Evolutionary conservation across 92 coral and sea anemone genomes (phyloP).

Genomic region (Hydrozoanthus gracilis): DNA sequence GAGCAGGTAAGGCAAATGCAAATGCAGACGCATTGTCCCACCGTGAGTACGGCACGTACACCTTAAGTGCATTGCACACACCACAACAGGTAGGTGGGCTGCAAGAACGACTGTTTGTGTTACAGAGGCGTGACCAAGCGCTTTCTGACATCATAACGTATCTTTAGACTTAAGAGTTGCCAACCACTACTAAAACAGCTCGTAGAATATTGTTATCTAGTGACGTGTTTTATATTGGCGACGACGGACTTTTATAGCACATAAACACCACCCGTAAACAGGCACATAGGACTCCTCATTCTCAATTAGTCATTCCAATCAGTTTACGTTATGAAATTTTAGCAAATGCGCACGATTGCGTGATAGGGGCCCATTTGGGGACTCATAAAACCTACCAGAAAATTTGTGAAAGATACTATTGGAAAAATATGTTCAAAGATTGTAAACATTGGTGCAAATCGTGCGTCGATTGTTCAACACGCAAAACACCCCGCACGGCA

Average conservation of each 20-base stretch:
- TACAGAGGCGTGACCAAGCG: slow-evolving; percentile 55
- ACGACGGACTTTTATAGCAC: slow-evolving; percentile 6
- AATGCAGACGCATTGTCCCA: slow-evolving; percentile 46
- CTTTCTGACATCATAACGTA: slow-evolving; percentile 42
- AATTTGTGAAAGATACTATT: slow-evolving; percentile 41
- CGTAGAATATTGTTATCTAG: slow-evolving; percentile 21
- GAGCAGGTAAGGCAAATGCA: slow-evolving; percentile 46
- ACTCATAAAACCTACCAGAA: slow-evolving; percentile 59
- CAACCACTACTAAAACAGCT: slow-evolving; percentile 1
- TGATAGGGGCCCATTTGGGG: slow-evolving; percentile 51
- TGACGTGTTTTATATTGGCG: slow-evolving; percentile 32
- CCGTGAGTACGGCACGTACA: slow-evolving; percentile 32
- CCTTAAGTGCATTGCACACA: not conserved
- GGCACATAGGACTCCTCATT: slow-evolving; percentile 1
- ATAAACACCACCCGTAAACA: slow-evolving; percentile 9
- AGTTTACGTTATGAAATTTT: slow-evolving; percentile 24
- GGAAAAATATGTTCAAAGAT: slow-evolving; percentile 66
- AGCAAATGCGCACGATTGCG: slow-evolving; percentile 47
- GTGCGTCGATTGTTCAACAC: slow-evolving; percentile 44
- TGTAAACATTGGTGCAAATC: too few relatives aligned
- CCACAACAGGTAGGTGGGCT: not conserved
- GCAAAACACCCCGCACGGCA: slow-evolving; percentile 43
- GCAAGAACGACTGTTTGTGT: slow-evolving; percentile 7
- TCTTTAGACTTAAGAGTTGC: slow-evolving; percentile 31
- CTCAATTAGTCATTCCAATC: slow-evolving; percentile 47